These are phyloP conservation scores for Odontomachus brunneus DNA, from an alignment of 1,140 invertebrate species.

Conservation along the genomic window DNA sequence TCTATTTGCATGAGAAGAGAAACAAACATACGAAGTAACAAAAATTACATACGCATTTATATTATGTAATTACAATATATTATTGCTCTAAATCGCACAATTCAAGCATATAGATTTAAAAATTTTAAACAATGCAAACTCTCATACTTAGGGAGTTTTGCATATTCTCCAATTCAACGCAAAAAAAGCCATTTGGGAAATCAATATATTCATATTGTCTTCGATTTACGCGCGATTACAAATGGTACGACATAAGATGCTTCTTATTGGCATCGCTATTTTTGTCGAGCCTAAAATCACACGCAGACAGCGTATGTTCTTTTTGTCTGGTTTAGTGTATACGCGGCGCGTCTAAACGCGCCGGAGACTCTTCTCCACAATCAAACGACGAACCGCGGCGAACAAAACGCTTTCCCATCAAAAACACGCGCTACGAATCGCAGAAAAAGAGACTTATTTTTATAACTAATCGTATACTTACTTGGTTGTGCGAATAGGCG, in stretches of 20 bases:
- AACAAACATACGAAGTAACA: neutral
- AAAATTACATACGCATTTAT: too few relatives aligned
- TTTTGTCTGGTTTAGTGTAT: conserved; percentile 16
- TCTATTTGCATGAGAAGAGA: neutral
- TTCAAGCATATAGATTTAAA: conserved; percentile 4
- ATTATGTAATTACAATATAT: neutral
- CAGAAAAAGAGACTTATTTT: conserved; percentile 82
- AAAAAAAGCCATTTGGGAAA: neutral
- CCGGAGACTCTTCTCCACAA: conserved; percentile 29
- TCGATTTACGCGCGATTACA: neutral
- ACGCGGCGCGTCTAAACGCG: neutral
- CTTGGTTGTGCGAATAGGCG: conserved; percentile 80
- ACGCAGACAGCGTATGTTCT: conserved; percentile 1
- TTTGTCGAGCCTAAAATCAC: conserved; percentile 19
- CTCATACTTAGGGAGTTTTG: neutral
- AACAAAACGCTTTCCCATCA: conserved; percentile 49
- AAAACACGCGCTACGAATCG: conserved; percentile 62
- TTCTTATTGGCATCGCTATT: conserved; percentile 22
- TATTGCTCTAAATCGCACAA: neutral
- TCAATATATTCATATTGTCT: neutral
- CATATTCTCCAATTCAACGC: neutral
- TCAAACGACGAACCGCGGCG: conserved; percentile 25
- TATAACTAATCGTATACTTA: conserved; percentile 81
- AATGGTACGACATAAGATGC: neutral
- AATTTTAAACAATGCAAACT: neutral